phyloP scores from a whole-genome alignment of 2,113 vertebrate species.

The Motacilla tschutschensis region DNA sequence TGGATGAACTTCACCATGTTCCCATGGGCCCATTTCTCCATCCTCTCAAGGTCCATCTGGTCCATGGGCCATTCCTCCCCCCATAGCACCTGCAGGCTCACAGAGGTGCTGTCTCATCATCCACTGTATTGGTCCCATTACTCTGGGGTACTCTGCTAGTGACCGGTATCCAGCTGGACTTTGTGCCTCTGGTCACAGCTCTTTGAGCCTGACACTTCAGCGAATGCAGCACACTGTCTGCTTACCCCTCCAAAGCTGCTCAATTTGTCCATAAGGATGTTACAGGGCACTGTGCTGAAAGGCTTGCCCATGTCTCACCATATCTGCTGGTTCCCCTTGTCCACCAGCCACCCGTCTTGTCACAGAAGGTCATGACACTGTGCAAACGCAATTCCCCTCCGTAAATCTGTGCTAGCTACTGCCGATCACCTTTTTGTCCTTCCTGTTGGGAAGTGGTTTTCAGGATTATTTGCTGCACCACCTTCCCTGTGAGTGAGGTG shows the following conservation, averaged over 20 bases:
- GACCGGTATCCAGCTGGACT: background rate
- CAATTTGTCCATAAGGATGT: background rate
- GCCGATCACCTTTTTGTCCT: rapidly evolving
- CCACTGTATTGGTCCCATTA: background rate
- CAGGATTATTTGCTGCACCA: background rate
- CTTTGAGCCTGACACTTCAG: background rate
- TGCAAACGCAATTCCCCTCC: background rate
- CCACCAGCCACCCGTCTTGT: background rate
- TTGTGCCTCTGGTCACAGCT: background rate
- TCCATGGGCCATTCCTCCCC: rapidly evolving
- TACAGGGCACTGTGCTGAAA: background rate
- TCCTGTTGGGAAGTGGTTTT: background rate
- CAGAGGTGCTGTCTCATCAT: background rate
- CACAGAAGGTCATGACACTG: background rate
- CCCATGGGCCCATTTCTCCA: rapidly evolving
- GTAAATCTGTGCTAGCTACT: background rate
- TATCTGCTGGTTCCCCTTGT: background rate
- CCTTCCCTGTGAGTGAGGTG: background rate
- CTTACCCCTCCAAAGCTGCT: rapidly evolving
- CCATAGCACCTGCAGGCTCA: background rate
- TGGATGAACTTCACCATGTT: background rate
- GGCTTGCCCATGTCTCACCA: background rate
- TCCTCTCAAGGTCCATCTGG: background rate
- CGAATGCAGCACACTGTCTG: rapidly evolving
- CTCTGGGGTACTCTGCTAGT: too few relatives aligned